Evolutionary conservation across 1,140 invertebrate genomes (phyloP).

Genomic region (Brachionus paranguensis): DNA sequence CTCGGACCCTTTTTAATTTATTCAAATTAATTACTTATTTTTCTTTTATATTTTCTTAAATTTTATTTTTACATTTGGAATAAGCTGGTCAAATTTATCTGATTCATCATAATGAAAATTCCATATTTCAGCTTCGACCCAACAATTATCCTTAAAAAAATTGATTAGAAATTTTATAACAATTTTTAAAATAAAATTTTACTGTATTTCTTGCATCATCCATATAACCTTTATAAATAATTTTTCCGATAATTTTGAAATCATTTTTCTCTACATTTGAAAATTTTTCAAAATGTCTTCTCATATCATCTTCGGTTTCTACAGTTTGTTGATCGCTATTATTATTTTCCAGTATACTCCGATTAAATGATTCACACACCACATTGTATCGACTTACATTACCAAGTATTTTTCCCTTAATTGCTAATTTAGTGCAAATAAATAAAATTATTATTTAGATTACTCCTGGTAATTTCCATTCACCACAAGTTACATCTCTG

Average conservation of each 20-base stretch:
- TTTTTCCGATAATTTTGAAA: neutral
- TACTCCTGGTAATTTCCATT: conserved; percentile 38
- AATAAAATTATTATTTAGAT: no score
- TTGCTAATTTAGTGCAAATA: neutral
- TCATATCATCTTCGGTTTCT: conserved; percentile 42
- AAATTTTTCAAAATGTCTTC: conserved; percentile 55
- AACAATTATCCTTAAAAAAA: conserved; percentile 2
- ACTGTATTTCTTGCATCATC: conserved; percentile 31
- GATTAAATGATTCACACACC: conserved; percentile 8
- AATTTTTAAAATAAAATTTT: neutral
- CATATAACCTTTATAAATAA: conserved; percentile 22
- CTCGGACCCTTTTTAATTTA: neutral
- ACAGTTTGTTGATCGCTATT: conserved; percentile 56
- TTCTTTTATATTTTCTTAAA: neutral
- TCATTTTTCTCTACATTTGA: conserved; percentile 46
- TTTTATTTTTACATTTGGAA: neutral
- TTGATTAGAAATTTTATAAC: neutral
- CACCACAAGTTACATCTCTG: neutral
- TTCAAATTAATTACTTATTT: neutral
- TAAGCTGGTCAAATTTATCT: neutral
- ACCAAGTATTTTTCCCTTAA: neutral
- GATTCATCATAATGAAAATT: conserved; percentile 28
- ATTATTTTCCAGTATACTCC: conserved; percentile 59
- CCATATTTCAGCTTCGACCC: conserved; percentile 29
- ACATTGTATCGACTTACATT: neutral